Percentiles rank a stretch among this genome's conserved stretches.
Evolutionary conservation across 2,888 invertebrate species (phyloP).

Genomic region (Caenorhabditis sp.): DNA sequence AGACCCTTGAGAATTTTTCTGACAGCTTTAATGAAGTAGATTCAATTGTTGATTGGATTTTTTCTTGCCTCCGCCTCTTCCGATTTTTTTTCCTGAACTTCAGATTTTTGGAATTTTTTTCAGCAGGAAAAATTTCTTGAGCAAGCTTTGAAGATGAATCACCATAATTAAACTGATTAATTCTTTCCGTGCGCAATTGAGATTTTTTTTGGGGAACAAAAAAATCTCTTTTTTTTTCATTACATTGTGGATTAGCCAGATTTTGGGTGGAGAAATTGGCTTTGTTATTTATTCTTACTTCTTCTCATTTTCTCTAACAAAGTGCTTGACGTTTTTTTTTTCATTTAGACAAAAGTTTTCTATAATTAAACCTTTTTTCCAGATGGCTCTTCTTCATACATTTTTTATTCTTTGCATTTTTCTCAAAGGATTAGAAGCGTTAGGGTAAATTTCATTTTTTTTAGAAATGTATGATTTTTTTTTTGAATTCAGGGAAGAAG

Average conservation of each 20-base stretch:
- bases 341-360: background rate
- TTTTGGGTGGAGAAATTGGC: background rate
- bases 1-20: background rate
- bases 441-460: background rate
- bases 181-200: background rate
- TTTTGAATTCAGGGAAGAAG: too few relatives aligned
- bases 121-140: background rate
- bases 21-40: background rate
- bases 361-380: background rate
- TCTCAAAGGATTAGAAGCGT: background rate
- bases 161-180: background rate
- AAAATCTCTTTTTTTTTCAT: too few relatives aligned
- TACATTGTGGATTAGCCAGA: background rate
- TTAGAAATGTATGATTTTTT: background rate
- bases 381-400: background rate
- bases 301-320: background rate
- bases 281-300: background rate
- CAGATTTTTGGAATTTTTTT: background rate
- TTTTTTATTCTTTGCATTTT: background rate
- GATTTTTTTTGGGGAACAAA: too few relatives aligned
- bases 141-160: background rate
- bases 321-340: background rate
- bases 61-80: background rate
- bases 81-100: background rate
- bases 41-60: background rate